Conservation (phyloP, 2,113 vertebrate genomes). For the Vidua chalybeata region DNA sequence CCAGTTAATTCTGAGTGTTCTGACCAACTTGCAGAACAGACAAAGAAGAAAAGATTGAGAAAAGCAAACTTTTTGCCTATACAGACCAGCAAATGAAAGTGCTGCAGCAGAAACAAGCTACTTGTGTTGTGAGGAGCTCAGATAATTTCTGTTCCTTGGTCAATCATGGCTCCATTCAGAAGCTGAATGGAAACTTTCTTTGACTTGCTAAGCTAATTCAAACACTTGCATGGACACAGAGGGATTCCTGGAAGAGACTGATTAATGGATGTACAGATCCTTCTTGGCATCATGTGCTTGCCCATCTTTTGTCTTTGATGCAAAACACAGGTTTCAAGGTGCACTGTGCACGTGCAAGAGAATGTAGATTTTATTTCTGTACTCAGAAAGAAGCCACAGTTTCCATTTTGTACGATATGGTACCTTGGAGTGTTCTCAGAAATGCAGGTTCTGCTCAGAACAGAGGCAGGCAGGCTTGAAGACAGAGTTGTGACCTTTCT, state of each 20-base stretch:
- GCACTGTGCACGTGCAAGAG: not conserved
- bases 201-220: not conserved
- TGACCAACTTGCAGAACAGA: not conserved
- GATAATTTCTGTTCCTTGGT: not conserved
- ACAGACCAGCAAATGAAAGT: not conserved
- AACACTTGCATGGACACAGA: not conserved
- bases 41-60: not conserved
- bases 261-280: not conserved
- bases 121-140: not conserved
- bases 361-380: not conserved
- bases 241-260: not conserved
- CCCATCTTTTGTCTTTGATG: not conserved
- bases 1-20: not conserved
- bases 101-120: not conserved
- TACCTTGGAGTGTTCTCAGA: not conserved
- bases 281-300: not conserved
- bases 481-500: not conserved
- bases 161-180: not conserved
- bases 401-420: accelerated
- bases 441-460: not conserved
- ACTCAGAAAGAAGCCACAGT: not conserved
- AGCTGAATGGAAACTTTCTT: not conserved
- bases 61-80: not conserved
- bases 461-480: not conserved
- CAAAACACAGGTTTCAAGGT: not conserved